phyloP scores from a whole-genome alignment of 2,113 vertebrate species.

The Telmatochromis bifrenatus region DNA sequence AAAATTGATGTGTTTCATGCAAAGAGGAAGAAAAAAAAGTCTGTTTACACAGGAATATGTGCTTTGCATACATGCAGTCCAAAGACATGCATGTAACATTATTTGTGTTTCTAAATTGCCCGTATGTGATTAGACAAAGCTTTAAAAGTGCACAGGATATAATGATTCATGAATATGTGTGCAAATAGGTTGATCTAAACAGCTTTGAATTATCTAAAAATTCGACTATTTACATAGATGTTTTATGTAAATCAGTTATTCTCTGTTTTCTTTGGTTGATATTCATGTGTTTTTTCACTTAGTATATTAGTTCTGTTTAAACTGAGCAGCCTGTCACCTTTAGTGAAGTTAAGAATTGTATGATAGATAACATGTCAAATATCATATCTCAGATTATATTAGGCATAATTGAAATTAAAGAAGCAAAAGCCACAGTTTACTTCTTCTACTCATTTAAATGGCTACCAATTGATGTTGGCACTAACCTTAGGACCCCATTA shows the following conservation, averaged over 20 bases:
- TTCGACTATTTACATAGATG: neutral
- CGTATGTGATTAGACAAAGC: neutral
- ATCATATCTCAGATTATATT: neutral
- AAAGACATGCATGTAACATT: neutral
- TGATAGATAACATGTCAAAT: neutral
- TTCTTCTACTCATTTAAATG: neutral
- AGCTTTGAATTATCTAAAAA: neutral
- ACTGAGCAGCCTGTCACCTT: neutral
- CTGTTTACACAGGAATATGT: neutral
- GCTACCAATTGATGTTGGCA: neutral
- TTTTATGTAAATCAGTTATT: neutral
- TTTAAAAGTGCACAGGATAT: neutral
- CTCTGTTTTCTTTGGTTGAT: neutral
- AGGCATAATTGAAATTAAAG: neutral
- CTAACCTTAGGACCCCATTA: neutral
- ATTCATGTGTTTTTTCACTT: neutral
- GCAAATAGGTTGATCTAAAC: neutral
- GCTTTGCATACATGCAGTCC: neutral
- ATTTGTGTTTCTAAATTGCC: neutral
- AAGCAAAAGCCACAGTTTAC: neutral
- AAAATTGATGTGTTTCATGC: neutral
- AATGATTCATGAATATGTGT: neutral
- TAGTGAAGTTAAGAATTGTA: neutral
- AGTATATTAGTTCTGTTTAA: neutral
- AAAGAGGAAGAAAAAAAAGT: fast-evolving